These are phyloP conservation scores for Charadrius vociferus DNA, from an alignment of 2,113 vertebrate species.

Conservation along the genomic window DNA sequence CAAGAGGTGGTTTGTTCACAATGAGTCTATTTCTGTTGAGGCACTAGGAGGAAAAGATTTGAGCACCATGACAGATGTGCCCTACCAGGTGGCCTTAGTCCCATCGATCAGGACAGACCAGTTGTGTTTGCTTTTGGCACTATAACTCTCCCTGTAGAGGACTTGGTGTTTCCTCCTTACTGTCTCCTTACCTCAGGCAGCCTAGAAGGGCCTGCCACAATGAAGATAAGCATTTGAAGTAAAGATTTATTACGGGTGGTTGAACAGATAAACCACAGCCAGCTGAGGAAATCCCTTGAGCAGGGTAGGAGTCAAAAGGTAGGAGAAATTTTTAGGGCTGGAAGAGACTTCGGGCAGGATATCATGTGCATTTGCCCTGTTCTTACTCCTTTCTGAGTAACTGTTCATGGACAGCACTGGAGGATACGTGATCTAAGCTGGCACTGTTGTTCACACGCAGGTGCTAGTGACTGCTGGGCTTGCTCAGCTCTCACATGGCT, in stretches of 20 bases:
- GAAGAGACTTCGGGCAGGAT: neutral
- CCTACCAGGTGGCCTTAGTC: neutral
- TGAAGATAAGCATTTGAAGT: neutral
- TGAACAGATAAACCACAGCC: neutral
- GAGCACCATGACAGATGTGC: neutral
- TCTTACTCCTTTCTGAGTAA: neutral
- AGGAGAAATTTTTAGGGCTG: neutral
- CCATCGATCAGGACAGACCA: neutral
- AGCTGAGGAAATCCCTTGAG: neutral
- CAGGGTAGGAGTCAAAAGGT: neutral
- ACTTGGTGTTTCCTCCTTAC: neutral
- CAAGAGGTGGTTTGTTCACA: neutral
- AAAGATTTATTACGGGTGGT: neutral
- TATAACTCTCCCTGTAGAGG: too few relatives aligned
- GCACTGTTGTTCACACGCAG: accelerated
- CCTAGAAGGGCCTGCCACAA: neutral
- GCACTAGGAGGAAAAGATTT: neutral
- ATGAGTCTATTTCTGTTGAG: neutral
- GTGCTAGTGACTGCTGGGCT: neutral
- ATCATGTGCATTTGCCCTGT: neutral
- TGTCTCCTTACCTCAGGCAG: neutral
- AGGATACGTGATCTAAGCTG: accelerated
- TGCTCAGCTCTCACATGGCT: neutral
- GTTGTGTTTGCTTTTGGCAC: neutral
- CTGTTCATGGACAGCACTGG: neutral